Evolutionary conservation across 2,888 invertebrate species (phyloP).

Genomic region (Camponotus fellah): DNA sequence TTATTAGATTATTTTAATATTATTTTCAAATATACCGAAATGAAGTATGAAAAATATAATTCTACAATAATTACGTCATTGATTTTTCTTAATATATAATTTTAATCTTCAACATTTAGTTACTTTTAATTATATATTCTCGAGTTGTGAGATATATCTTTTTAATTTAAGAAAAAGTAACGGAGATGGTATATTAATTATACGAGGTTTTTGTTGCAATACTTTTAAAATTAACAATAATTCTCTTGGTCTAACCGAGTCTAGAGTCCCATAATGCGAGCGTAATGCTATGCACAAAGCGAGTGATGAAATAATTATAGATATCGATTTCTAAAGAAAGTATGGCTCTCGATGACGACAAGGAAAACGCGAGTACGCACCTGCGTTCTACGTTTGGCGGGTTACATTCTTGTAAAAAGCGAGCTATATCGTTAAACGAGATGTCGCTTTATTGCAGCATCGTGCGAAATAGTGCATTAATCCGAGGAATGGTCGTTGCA

Average conservation of each 20-base stretch:
- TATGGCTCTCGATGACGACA: constrained; percentile 30
- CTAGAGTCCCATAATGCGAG: constrained; percentile 49
- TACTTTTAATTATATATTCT: neutral
- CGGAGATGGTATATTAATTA: constrained; percentile 2
- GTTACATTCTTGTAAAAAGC: constrained; percentile 34
- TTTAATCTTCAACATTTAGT: neutral
- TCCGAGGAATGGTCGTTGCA: neutral
- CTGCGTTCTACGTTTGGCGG: constrained; percentile 33
- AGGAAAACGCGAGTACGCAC: constrained; percentile 34
- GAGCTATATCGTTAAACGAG: constrained; percentile 13
- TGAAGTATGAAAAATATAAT: neutral
- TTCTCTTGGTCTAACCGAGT: constrained; percentile 9
- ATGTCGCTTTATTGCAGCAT: constrained; percentile 15
- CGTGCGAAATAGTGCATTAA: constrained; percentile 16
- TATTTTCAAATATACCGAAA: neutral
- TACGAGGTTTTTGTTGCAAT: neutral
- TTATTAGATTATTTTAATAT: neutral
- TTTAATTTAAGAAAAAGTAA: constrained; percentile 7
- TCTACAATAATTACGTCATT: neutral
- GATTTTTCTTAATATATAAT: neutral
- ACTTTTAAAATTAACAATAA: constrained; percentile 25
- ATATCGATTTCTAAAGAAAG: constrained; percentile 79
- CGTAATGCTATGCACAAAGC: constrained; percentile 58
- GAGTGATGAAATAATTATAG: constrained; percentile 80
- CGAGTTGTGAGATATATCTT: neutral